Percentiles rank a stretch among this genome's conserved stretches.
Conservation (phyloP, 2,888 invertebrate genomes). For the Erpobdella octoculata region DNA sequence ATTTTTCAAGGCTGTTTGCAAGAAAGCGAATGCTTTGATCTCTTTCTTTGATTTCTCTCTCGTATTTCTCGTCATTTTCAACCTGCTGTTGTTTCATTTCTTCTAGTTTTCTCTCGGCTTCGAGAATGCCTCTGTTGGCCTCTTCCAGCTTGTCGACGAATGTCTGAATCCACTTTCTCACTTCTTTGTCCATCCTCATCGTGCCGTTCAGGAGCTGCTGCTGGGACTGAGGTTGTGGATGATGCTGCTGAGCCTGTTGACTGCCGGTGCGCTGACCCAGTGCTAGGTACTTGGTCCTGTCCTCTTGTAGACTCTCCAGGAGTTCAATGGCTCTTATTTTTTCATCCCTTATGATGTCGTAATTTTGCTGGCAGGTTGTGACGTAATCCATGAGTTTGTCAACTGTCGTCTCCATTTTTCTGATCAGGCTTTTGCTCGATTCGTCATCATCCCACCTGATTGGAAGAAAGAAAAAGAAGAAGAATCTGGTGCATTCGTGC, state of each 20-base stretch:
- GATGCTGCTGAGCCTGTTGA: too few species aligned
- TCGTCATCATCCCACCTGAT: background rate
- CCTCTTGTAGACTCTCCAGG: background rate
- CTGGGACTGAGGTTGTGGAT: too few species aligned
- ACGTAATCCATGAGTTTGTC: constrained; percentile 14
- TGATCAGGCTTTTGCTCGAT: background rate
- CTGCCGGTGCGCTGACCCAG: too few species aligned
- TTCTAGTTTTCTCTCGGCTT: background rate
- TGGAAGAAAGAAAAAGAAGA: background rate
- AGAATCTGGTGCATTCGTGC: background rate
- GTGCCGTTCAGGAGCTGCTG: background rate
- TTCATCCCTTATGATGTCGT: constrained; percentile 14
- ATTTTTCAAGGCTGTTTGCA: constrained; percentile 26
- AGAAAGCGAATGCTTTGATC: constrained; percentile 29
- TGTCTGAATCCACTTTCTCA: background rate
- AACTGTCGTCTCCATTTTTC: constrained; percentile 8
- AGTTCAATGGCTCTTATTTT: background rate
- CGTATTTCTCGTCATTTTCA: constrained; percentile 2
- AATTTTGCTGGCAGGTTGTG: background rate
- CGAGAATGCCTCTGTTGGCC: background rate
- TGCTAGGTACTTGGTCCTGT: background rate
- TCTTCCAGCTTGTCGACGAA: background rate
- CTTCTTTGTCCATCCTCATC: background rate
- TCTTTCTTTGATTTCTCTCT: constrained; percentile 24
- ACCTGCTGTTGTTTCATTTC: background rate